A percentile compares a stretch with the other conserved stretches of the same genome.
Evolutionary conservation across 2,113 vertebrate genomes (phyloP).

Genomic region (Nannobrachium achirus): DNA sequence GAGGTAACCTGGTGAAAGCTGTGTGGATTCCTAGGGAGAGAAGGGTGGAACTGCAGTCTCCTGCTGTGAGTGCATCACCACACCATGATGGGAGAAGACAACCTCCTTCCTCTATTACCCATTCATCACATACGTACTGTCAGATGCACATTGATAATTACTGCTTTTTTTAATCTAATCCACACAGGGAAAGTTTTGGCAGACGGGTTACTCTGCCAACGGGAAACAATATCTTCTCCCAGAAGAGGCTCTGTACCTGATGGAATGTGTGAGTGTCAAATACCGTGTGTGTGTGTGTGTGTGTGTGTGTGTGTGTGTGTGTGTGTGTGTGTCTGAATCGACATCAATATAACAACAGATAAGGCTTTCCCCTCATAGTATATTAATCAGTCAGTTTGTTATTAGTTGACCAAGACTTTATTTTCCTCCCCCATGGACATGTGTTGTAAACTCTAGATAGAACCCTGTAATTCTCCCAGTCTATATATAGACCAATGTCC

Average conservation of each 20-base stretch:
- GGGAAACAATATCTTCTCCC: conserved; percentile 90
- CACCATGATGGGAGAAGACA: too few species aligned
- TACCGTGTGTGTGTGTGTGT: not conserved
- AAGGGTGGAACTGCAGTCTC: conserved; percentile 86
- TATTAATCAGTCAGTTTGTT: too few species aligned
- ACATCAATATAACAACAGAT: too few species aligned
- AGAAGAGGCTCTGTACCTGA: conserved; percentile 93
- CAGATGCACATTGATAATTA: too few species aligned
- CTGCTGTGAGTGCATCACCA: conserved; percentile 87
- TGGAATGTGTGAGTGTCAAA: conserved; percentile 92
- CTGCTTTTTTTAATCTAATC: not conserved
- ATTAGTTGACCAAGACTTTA: too few species aligned
- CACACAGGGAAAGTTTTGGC: conserved; percentile 95
- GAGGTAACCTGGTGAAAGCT: conserved; percentile 86
- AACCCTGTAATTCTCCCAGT: not conserved
- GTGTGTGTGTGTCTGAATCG: too few species aligned
- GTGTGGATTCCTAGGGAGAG: conserved; percentile 85
- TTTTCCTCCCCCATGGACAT: too few species aligned
- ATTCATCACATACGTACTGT: not conserved
- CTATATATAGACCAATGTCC: too few species aligned
- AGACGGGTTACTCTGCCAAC: conserved; percentile 90
- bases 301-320: not conserved
- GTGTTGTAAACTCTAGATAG: too few species aligned
- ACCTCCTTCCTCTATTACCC: not conserved
- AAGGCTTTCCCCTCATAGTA: too few species aligned